Conservation (phyloP, 2,113 vertebrate species). For the Leucopternis melanops region DNA sequence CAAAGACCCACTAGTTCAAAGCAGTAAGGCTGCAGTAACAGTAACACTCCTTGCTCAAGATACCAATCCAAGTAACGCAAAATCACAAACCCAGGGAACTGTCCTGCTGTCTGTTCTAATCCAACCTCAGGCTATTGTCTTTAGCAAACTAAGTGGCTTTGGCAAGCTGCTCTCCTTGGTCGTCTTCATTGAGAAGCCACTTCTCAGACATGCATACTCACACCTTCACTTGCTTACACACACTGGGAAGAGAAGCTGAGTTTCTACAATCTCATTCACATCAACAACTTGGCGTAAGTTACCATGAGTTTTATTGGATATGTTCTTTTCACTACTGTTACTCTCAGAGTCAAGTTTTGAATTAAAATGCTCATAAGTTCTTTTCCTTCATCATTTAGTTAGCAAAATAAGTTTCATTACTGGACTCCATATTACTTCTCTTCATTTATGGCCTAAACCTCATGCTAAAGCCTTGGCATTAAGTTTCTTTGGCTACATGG, state of each 20-base stretch:
- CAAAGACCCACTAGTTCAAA: neutral
- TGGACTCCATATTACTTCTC: neutral
- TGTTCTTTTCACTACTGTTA: neutral
- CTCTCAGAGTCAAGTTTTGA: neutral
- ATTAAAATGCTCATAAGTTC: neutral
- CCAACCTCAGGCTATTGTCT: neutral
- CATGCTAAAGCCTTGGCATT: neutral
- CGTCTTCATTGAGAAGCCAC: neutral
- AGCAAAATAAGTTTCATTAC: neutral
- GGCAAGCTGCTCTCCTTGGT: neutral
- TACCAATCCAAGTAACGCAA: neutral
- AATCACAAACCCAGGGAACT: neutral
- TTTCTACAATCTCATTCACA: neutral
- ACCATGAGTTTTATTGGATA: neutral
- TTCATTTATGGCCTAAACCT: neutral
- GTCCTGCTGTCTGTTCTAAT: neutral
- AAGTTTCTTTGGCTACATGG: neutral
- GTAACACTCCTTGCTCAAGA: neutral
- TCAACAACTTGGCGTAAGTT: neutral
- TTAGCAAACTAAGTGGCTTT: neutral
- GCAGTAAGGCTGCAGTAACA: neutral
- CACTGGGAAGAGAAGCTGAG: neutral
- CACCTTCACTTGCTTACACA: neutral
- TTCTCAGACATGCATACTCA: neutral
- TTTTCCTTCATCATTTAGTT: neutral